Evolutionary conservation across 2,113 vertebrate genomes (phyloP), one percentile per base, ranked within the genome.

Genomic region (Semnornis frantzii): DNA sequence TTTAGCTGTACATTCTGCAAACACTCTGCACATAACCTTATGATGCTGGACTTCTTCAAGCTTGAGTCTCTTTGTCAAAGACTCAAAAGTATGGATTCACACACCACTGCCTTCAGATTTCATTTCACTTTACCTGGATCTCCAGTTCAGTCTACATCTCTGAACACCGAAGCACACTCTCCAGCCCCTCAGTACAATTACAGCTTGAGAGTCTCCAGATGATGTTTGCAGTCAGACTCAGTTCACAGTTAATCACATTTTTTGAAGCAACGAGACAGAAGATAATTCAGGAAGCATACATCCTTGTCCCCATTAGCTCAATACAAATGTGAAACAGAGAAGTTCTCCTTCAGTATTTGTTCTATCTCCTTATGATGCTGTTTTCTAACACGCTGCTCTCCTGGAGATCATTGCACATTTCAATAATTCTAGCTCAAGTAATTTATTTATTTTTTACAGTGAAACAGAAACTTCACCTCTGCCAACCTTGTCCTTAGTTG

Each of bases 401-500:
- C 75, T 42, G 50, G 39, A n/a, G 76, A 17, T 78, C 27, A 10
- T 60, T 34, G 31, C 12, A 28, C 6, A 42, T 37, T 52, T 55
- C 50, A 50, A 17, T 66, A 52, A 64, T 28, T 30, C 54, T 63
- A 46, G 24, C 44, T 78, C 54, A 89, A 82, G 89, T 12, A 25
- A 78, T 58, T 52, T 52, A 46, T 48, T 48, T 16, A 39, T 18
- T 15, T 93, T 77, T 60, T 85, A 71, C 37, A 78, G 62, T 59
- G 58, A 70, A 88, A 83, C 69, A 83, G 74, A 77, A 65, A 42
- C 46, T 91, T 98, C 96, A 99, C 99, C 98, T 99, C 99, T 78
- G 98, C 98, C 93, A 99, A 92, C 87, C 98, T 98, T 71, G 98
- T 99, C 96, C 99, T 98, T 87, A 99, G 94, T 89, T 99, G 99